phyloP scores from a whole-genome alignment of 2,113 vertebrate species.

The Zosterops japonicus region DNA sequence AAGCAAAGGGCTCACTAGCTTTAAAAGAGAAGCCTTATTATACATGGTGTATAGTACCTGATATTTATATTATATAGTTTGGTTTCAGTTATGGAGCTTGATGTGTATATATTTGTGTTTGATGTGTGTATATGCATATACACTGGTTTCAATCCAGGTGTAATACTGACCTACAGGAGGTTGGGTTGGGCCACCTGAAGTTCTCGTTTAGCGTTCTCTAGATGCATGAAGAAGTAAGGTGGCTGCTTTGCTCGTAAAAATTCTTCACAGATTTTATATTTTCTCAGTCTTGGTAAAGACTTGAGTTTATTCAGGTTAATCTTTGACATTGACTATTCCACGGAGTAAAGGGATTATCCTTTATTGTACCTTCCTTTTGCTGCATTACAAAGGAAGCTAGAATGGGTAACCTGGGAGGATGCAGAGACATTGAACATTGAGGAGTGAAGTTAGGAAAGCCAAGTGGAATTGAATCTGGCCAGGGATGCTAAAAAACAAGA shows the following conservation, averaged over 20 bases:
- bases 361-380: not conserved
- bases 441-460: not conserved
- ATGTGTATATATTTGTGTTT: constrained; percentile 51
- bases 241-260: not conserved
- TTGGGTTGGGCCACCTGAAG: not conserved
- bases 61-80: constrained; percentile 45
- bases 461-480: not conserved
- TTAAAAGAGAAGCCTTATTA: constrained; percentile 47
- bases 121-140: constrained; percentile 58
- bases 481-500: not conserved
- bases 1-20: constrained; percentile 10
- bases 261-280: not conserved
- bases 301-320: not conserved
- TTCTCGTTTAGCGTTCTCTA: not conserved
- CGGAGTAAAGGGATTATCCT: not conserved
- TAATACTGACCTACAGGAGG: constrained; percentile 38
- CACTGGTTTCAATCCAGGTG: constrained; percentile 42
- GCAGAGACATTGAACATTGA: not conserved
- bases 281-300: not conserved
- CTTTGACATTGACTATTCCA: not conserved
- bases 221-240: not conserved
- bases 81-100: constrained; percentile 36
- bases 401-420: not conserved
- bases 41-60: not conserved
- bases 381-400: not conserved